phyloP scores from a whole-genome alignment of 2,113 vertebrate genomes.

The Dipodomys ordii region DNA sequence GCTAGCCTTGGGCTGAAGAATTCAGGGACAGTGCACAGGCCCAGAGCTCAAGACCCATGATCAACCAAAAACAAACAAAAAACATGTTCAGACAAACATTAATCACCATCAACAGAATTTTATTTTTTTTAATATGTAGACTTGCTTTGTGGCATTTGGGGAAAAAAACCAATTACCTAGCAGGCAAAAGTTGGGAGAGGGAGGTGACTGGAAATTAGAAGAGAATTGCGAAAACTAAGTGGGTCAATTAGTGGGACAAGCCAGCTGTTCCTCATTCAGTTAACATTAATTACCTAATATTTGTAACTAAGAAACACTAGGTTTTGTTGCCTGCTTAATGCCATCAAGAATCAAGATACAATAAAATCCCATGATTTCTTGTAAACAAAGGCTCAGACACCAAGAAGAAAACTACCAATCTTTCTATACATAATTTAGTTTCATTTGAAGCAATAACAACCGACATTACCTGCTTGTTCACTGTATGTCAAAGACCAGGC shows the following conservation, averaged over 20 bases:
- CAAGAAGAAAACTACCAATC: neutral
- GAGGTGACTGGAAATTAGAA: conserved; percentile 54
- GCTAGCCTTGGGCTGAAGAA: too few species aligned
- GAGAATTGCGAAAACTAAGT: conserved; percentile 62
- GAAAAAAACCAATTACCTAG: conserved; percentile 39
- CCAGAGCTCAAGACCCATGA: too few species aligned
- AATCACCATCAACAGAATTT: conserved; percentile 35
- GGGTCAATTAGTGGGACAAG: conserved; percentile 27
- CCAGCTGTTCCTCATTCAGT: conserved; percentile 44
- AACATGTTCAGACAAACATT: neutral
- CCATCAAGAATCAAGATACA: conserved; percentile 19
- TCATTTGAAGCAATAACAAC: neutral
- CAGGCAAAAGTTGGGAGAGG: neutral
- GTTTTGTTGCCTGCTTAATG: conserved; percentile 10
- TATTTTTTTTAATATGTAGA: neutral
- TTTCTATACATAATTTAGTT: conserved; percentile 1
- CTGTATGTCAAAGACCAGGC: neutral
- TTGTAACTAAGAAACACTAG: neutral
- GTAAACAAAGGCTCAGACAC: conserved; percentile 25
- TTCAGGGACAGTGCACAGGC: too few species aligned
- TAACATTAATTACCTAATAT: neutral
- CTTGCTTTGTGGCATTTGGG: conserved; percentile 52
- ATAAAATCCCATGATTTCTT: neutral
- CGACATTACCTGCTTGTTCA: neutral
- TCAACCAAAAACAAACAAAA: too few species aligned